Evolutionary conservation across 1,140 invertebrate species (phyloP).

Genomic region (Cydia strobilella): DNA sequence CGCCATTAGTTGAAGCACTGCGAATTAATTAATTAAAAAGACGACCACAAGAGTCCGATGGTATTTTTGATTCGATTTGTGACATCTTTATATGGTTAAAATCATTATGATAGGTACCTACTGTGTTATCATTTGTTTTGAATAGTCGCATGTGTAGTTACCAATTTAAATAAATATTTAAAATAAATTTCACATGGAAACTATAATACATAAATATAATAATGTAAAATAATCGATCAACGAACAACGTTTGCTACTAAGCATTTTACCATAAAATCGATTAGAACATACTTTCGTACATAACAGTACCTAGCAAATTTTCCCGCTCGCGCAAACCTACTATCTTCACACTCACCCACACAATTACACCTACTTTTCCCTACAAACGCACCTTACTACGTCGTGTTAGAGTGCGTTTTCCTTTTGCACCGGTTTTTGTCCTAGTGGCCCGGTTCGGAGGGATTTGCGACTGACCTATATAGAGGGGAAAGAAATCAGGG

Average conservation of each 20-base stretch:
- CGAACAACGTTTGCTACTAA: neutral
- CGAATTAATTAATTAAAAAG: too few relatives aligned
- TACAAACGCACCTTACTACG: neutral
- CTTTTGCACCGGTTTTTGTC: neutral
- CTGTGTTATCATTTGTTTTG: too few relatives aligned
- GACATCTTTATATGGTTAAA: too few relatives aligned
- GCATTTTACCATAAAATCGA: neutral
- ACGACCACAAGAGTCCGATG: too few relatives aligned
- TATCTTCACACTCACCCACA: constrained; percentile 19
- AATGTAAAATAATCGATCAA: neutral
- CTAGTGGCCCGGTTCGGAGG: constrained; percentile 11
- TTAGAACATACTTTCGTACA: neutral
- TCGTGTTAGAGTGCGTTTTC: neutral
- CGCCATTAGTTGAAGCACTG: too few relatives aligned
- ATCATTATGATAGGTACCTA: too few relatives aligned
- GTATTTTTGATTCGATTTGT: too few relatives aligned
- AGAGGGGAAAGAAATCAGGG: constrained; percentile 30
- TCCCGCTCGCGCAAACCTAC: constrained; percentile 9
- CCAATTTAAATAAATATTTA: too few relatives aligned
- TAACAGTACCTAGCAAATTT: constrained; percentile 15
- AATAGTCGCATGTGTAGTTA: too few relatives aligned
- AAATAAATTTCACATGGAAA: too few relatives aligned
- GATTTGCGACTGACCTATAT: constrained; percentile 24
- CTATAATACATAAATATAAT: neutral
- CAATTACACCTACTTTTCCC: neutral